Percentiles rank a stretch among this genome's conserved stretches.
Evolutionary conservation across 2,888 invertebrate species (phyloP).

Genomic region (Lacanobia oleracea): DNA sequence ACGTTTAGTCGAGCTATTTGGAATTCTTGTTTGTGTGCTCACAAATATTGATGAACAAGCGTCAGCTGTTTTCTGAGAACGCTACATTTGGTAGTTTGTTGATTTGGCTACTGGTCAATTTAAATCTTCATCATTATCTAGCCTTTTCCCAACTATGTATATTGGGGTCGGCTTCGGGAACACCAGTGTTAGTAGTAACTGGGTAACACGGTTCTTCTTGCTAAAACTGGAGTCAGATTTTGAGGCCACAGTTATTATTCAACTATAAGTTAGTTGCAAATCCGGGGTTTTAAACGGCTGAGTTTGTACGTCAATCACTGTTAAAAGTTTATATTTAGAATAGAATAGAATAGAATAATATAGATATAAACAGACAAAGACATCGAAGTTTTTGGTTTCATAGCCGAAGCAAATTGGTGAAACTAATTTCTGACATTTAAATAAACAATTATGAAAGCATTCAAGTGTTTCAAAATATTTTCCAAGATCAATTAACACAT

Average conservation of each 20-base stretch:
- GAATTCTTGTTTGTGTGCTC: constrained; percentile 16
- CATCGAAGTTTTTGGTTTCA: background rate
- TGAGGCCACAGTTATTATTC: background rate
- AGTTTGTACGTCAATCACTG: too few species aligned
- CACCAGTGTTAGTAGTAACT: too few species aligned
- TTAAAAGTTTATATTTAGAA: too few species aligned
- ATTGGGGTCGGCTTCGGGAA: too few species aligned
- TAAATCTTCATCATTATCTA: background rate
- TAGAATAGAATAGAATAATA: too few species aligned
- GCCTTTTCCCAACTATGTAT: too few species aligned
- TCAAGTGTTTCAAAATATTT: background rate
- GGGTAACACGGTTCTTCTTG: too few species aligned
- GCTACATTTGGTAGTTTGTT: background rate
- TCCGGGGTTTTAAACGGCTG: too few species aligned
- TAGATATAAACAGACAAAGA: too few species aligned
- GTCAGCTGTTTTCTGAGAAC: constrained; percentile 16
- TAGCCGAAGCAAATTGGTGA: background rate
- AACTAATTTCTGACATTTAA: background rate
- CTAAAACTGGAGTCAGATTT: too few species aligned
- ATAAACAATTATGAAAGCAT: background rate
- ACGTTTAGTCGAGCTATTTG: constrained; percentile 8
- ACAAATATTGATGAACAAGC: constrained; percentile 24
- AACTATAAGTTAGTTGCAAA: too few species aligned
- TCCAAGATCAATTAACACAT: background rate
- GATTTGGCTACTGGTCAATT: background rate